phyloP scores from a whole-genome alignment of 2,888 invertebrate genomes.

The Polyommatus iphigenia region DNA sequence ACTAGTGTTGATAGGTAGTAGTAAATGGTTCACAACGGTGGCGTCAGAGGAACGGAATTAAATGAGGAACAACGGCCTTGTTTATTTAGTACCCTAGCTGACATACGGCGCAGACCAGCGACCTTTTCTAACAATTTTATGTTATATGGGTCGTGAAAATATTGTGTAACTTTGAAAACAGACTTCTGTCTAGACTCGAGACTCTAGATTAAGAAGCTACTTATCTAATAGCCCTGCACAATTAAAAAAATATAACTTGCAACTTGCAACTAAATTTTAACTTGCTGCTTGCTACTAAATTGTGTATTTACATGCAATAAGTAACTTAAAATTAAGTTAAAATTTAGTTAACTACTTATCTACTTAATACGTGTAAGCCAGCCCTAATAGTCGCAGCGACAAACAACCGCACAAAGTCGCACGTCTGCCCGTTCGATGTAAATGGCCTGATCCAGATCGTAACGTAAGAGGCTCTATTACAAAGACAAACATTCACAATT shows the following conservation, averaged over 20 bases:
- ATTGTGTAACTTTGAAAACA: too few species aligned
- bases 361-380: too few species aligned
- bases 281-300: too few species aligned
- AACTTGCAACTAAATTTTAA: too few species aligned
- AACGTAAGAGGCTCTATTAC: constrained; percentile 32
- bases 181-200: too few species aligned
- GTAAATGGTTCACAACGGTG: constrained; percentile 42
- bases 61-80: constrained; percentile 43
- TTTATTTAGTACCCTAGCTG: constrained; percentile 45
- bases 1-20: constrained; percentile 1
- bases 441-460: constrained; percentile 28
- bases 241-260: too few species aligned
- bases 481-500: constrained; percentile 32
- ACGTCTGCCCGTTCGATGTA: constrained; percentile 20
- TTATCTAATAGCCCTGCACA: too few species aligned
- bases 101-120: constrained; percentile 35
- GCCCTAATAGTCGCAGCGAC: neutral
- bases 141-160: too few species aligned
- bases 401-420: neutral
- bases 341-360: too few species aligned
- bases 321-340: too few species aligned
- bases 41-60: constrained; percentile 45
- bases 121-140: neutral
- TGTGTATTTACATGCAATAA: too few species aligned
- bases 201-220: too few species aligned